A percentile compares a stretch with the other conserved stretches of the same genome.
These are phyloP conservation scores for Rousettus madagascariensis DNA, from an alignment of 2,797 vertebrate genomes.

Conservation along the genomic window DNA sequence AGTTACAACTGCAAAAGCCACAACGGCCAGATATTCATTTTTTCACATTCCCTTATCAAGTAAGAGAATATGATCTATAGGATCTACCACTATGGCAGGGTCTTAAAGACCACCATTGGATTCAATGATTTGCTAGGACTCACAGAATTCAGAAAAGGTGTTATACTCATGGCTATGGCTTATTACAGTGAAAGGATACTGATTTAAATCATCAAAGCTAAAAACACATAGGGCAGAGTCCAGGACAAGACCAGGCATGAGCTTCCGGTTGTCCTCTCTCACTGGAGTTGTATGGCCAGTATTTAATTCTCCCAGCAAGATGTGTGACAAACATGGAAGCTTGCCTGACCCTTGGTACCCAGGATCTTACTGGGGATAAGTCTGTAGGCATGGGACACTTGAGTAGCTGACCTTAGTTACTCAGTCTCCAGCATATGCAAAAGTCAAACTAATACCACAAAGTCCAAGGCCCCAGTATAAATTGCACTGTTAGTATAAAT, in stretches of 20 bases:
- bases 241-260: background rate
- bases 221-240: background rate
- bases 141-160: background rate
- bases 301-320: background rate
- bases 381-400: background rate
- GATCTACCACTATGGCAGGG: background rate
- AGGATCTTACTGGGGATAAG: background rate
- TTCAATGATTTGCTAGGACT: background rate
- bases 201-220: conserved; percentile 30
- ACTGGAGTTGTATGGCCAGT: background rate
- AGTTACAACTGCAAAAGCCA: background rate
- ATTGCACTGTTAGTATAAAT: conserved; percentile 8
- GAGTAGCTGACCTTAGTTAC: conserved; percentile 20
- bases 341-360: background rate
- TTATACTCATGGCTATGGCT: background rate
- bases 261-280: background rate
- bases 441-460: background rate
- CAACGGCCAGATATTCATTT: conserved; percentile 19
- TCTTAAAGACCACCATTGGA: background rate
- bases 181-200: conserved; percentile 32
- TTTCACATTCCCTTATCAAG: conserved; percentile 11
- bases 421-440: background rate
- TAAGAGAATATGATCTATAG: conserved; percentile 34
- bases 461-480: background rate
- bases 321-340: background rate